Evolutionary conservation across 2,113 vertebrate species (phyloP).

Genomic region (Proteles cristata): DNA sequence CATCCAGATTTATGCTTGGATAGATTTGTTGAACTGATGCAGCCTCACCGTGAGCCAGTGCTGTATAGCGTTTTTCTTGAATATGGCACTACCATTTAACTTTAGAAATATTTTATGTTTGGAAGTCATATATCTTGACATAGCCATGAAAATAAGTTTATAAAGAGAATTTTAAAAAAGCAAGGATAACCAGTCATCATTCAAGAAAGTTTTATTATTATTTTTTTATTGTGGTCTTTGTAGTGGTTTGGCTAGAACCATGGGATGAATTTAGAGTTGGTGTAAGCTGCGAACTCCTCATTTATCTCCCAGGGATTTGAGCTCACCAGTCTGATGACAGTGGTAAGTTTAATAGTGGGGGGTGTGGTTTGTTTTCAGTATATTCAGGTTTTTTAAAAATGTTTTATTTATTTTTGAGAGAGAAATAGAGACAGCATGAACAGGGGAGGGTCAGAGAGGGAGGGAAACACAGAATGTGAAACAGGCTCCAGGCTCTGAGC

Average conservation of each 20-base stretch:
- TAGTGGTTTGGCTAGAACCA: not conserved
- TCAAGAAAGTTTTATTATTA: not conserved
- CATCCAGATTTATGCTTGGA: constrained; percentile 56
- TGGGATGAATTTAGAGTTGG: not conserved
- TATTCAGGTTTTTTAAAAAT: not conserved
- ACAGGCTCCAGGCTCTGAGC: too few species aligned
- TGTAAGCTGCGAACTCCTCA: not conserved
- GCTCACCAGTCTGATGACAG: not conserved
- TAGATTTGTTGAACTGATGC: constrained; percentile 63
- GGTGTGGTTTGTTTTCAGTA: constrained; percentile 31
- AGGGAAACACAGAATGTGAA: too few species aligned
- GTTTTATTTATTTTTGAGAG: too few species aligned
- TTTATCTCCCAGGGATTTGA: not conserved
- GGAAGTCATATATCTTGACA: constrained; percentile 71
- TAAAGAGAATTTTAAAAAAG: not conserved
- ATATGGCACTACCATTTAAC: constrained; percentile 70
- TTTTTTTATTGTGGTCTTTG: constrained; percentile 28
- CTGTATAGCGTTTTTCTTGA: constrained; percentile 67
- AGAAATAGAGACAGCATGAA: too few species aligned
- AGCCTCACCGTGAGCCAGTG: constrained; percentile 41
- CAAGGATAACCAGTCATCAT: not conserved
- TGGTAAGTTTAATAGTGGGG: not conserved
- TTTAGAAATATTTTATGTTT: constrained; percentile 72
- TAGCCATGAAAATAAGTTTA: constrained; percentile 65
- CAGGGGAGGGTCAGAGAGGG: too few species aligned